A percentile compares a stretch with the other conserved stretches of the same genome.
These are phyloP conservation scores for Fundulus diaphanus DNA, from an alignment of 2,797 vertebrate genomes.

Conservation along the genomic window DNA sequence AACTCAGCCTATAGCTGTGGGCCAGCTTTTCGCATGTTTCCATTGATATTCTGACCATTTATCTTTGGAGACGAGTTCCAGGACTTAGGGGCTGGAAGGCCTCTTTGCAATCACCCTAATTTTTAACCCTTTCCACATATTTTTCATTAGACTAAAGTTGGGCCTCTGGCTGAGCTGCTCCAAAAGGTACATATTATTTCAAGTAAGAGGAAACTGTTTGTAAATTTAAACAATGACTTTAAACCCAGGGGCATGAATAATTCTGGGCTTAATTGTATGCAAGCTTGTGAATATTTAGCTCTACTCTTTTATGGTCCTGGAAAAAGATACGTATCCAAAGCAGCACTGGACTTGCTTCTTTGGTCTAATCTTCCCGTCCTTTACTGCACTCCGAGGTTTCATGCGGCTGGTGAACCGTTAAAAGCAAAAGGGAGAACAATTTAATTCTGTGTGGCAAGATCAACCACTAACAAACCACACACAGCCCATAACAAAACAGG, in stretches of 20 bases:
- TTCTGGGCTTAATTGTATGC: neutral
- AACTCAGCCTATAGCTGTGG: no score
- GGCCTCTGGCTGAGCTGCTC: no score
- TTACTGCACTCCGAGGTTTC: constrained; percentile 1
- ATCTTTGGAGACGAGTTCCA: no score
- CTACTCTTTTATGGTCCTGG: neutral
- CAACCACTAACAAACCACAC: constrained; percentile 18
- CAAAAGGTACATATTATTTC: no score
- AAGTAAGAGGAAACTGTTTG: no score
- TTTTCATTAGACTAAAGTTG: no score
- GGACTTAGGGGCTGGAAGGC: no score
- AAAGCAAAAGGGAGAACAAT: constrained; percentile 32
- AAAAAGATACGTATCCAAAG: constrained; percentile 5
- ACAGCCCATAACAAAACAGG: constrained; percentile 24
- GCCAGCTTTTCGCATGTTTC: no score
- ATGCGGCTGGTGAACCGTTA: constrained; percentile 19
- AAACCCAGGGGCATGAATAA: neutral
- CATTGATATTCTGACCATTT: no score
- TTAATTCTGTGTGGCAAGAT: constrained; percentile 21
- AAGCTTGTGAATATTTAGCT: neutral
- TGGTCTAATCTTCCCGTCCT: constrained; percentile 8
- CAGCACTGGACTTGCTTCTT: neutral
- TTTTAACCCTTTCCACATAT: no score
- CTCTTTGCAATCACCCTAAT: no score
- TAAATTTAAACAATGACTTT: no score